Percentiles rank a stretch among this genome's conserved stretches.
These are phyloP conservation scores for Alauda arvensis DNA, from an alignment of 2,797 vertebrate genomes.

Conservation along the genomic window DNA sequence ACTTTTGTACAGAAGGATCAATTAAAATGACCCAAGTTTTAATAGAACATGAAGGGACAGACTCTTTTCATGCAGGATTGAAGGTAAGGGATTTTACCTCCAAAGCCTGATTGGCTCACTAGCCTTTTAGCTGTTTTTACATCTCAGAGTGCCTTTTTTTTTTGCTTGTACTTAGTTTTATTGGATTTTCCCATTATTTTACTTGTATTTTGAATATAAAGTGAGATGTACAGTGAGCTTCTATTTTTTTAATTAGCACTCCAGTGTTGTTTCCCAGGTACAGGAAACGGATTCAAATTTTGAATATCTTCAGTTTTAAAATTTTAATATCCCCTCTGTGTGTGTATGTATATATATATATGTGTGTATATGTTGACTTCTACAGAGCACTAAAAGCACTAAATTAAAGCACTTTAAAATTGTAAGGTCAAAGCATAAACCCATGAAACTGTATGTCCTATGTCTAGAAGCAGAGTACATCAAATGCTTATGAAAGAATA, in stretches of 20 bases:
- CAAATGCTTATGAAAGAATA: not conserved
- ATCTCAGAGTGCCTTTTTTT: not conserved
- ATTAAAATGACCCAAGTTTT: not conserved
- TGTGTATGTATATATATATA: fast-evolving
- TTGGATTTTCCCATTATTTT: not conserved
- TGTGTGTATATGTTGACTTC: not conserved
- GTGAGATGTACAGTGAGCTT: not conserved
- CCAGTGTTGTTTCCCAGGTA: not conserved
- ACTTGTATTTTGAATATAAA: not conserved
- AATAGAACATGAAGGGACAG: not conserved
- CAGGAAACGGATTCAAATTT: not conserved
- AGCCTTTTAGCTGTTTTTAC: not conserved
- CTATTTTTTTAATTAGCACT: not conserved
- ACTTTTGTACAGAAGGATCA: not conserved
- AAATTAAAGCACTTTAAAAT: not conserved
- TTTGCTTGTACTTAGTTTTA: not conserved
- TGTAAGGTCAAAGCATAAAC: not conserved
- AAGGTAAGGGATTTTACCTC: not conserved
- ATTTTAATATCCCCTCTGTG: not conserved
- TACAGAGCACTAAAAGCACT: not conserved
- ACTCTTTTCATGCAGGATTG: not conserved
- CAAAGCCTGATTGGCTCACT: not conserved
- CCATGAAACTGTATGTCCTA: not conserved
- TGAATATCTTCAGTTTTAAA: not conserved
- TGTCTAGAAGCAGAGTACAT: not conserved